Base-by-base conservation (phyloP, 2,113 vertebrate genomes). In the Phalacrocorax aristotelis region DNA sequence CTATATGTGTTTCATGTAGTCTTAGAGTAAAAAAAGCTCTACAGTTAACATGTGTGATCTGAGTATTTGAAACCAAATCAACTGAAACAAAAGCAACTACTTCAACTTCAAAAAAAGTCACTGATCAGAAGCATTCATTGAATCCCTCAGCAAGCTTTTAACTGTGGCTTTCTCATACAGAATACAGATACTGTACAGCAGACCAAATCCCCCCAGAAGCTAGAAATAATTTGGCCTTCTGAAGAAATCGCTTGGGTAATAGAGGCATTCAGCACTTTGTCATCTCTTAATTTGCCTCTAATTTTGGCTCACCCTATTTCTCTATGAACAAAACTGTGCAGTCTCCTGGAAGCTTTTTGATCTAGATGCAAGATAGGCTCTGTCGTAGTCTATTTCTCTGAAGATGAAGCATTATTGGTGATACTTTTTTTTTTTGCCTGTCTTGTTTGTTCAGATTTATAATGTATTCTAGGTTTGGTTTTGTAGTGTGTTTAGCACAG, bases 201-300 rank as follows among this genome's bases (percentile, higher is more conserved):
- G 79, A 96, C 15, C 52, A n/a, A 66, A 60, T 70, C 12, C 48
- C 30, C 57, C 42, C 65, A 65, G 74, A 52, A 51, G 40, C 57
- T 29, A 54, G 46, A 92, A 86, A 83, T 90, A 83, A 86, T 69
- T 80, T 60, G 58, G 13, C 19, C 78, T 58, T 95, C 78, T 80
- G 58, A 91, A 87, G 78, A 91, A 88, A 80, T 62, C 3, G 1
- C 40, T 87, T 86, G 66, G 58, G 62, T 90, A 77, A 88, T n/a
- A 72, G 70, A 80, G 54, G 85, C 54, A 46, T 83, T 77, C 85
- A 96, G 82, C 75, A 54, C 36, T 90, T 77, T 58, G 36, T 66
- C 78, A 70, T 92, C 62, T 94, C 84, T 77, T 88, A 83, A 93
- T 94, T 96, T 83, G 36, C 65, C 66, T 90, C 71, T 62, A 51